phyloP scores from a whole-genome alignment of 1,140 invertebrate genomes.

The Drosophila pseudoananassae region DNA sequence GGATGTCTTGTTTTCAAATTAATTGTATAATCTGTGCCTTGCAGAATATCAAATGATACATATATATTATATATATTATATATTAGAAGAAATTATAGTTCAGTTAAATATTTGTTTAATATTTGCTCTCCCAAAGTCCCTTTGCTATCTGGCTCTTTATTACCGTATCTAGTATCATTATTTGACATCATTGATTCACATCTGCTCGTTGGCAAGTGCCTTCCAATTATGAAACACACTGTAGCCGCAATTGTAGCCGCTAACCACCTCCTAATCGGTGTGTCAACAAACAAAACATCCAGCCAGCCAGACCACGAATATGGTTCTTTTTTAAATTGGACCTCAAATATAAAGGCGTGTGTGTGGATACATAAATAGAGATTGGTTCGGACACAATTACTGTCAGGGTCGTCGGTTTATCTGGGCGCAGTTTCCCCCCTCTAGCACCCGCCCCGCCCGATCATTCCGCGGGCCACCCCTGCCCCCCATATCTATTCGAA shows the following conservation, averaged over 20 bases:
- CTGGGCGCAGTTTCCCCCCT: slow-evolving; percentile 16
- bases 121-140: too few species aligned
- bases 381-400: slow-evolving; percentile 25
- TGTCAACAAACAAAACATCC: slow-evolving; percentile 40
- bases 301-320: slow-evolving; percentile 16
- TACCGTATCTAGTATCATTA: neutral
- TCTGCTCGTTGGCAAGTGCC: neutral
- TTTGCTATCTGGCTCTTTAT: neutral
- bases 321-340: slow-evolving; percentile 60
- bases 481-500: slow-evolving; percentile 20
- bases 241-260: slow-evolving; percentile 41
- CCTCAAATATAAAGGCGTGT: slow-evolving; percentile 14
- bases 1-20: neutral
- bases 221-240: slow-evolving; percentile 11
- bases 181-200: neutral
- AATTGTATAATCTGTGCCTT: too few species aligned
- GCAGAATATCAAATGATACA: too few species aligned
- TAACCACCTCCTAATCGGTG: slow-evolving; percentile 43
- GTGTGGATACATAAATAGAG: slow-evolving; percentile 5
- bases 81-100: too few species aligned
- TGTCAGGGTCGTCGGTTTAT: slow-evolving; percentile 44
- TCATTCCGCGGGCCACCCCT: slow-evolving; percentile 4
- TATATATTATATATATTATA: too few species aligned
- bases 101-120: too few species aligned
- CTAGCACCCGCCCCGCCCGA: neutral